A percentile compares a stretch with the other conserved stretches of the same genome.
Evolutionary conservation across 1,140 invertebrate genomes (phyloP).

Genomic region (Melipona quadrifasciata): DNA sequence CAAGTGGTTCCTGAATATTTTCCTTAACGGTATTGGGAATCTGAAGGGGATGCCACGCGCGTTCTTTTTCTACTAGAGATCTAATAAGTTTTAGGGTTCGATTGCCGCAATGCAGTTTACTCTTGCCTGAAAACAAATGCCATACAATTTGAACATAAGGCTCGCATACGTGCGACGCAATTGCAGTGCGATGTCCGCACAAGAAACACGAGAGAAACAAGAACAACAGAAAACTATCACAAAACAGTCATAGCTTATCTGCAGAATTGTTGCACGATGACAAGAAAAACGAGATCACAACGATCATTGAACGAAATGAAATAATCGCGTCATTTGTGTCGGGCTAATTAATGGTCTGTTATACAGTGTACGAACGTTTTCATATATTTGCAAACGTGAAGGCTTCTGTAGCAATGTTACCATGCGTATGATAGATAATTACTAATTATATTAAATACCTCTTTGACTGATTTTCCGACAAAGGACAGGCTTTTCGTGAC

Average conservation of each 20-base stretch:
- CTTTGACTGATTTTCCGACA: constrained; percentile 91
- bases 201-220: too few relatives aligned
- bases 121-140: background rate
- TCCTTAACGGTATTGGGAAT: background rate
- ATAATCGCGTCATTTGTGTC: too few relatives aligned
- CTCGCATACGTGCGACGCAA: too few relatives aligned
- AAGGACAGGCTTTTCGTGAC: constrained; percentile 84
- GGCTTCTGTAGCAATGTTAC: background rate
- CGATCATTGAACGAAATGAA: too few relatives aligned
- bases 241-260: too few relatives aligned
- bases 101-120: constrained; percentile 55
- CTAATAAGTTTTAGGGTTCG: constrained; percentile 16
- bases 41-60: background rate
- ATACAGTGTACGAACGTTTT: background rate
- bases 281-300: too few relatives aligned
- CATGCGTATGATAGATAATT: background rate
- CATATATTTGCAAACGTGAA: background rate
- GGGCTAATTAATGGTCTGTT: background rate
- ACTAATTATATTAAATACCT: constrained; percentile 78
- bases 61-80: background rate
- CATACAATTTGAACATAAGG: background rate
- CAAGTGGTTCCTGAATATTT: background rate
- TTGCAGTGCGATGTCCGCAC: too few relatives aligned
- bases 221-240: too few relatives aligned
- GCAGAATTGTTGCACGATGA: too few relatives aligned